phyloP scores from a whole-genome alignment of 2,888 invertebrate species.

The Thelaira solivaga region DNA sequence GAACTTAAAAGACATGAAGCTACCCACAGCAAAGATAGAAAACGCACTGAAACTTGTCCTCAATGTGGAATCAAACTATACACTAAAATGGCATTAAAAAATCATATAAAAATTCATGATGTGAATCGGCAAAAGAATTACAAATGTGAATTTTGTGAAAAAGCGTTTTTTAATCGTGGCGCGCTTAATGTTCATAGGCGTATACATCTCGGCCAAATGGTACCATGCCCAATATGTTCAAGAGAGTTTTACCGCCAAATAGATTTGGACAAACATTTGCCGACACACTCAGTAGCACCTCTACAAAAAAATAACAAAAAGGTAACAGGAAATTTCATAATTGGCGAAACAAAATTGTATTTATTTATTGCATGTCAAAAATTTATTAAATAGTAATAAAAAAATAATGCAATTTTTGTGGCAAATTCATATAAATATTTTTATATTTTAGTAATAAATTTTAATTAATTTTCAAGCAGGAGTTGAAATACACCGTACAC shows the following conservation, averaged over 20 bases:
- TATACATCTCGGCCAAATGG: constrained; percentile 47
- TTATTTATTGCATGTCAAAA: no score
- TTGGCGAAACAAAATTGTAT: no score
- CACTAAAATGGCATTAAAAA: neutral
- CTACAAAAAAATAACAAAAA: neutral
- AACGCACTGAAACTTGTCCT: constrained; percentile 20
- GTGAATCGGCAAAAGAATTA: constrained; percentile 34
- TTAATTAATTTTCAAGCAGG: no score
- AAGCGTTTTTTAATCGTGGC: constrained; percentile 39
- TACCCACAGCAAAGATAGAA: constrained; percentile 28
- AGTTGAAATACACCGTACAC: constrained; percentile 34
- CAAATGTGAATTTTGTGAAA: constrained; percentile 54
- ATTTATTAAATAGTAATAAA: no score
- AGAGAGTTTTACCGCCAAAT: constrained; percentile 39
- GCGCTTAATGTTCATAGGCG: constrained; percentile 45
- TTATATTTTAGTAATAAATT: neutral
- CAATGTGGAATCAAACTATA: constrained; percentile 39
- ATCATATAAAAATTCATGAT: constrained; percentile 33
- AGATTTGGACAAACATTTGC: constrained; percentile 40
- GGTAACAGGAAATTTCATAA: no score
- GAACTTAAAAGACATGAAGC: constrained; percentile 31
- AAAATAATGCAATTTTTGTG: no score
- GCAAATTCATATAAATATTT: no score
- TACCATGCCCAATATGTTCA: constrained; percentile 25
- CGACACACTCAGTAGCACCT: constrained; percentile 10